A percentile compares a stretch with the other conserved stretches of the same genome.
These are phyloP conservation scores for Ctenochaetus hawaiiensis DNA, from an alignment of 2,797 vertebrate genomes.

Conservation along the genomic window DNA sequence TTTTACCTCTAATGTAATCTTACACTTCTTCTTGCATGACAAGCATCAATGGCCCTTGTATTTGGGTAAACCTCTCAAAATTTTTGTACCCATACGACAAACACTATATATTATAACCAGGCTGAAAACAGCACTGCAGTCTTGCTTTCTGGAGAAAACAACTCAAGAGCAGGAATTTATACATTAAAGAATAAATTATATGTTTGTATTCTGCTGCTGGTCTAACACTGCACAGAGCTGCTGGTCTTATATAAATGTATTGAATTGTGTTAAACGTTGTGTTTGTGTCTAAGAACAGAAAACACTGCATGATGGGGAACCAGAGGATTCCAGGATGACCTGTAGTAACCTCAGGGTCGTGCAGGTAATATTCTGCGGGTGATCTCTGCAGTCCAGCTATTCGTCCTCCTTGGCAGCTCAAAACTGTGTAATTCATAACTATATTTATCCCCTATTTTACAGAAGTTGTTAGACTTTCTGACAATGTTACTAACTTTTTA, in stretches of 20 bases:
- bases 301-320: slow-evolving; percentile 13
- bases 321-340: slow-evolving; percentile 13
- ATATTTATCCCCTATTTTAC: slow-evolving; percentile 50
- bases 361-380: slow-evolving; percentile 5
- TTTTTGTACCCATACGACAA: neutral
- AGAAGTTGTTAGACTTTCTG: slow-evolving; percentile 41
- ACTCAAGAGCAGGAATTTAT: neutral
- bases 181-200: neutral
- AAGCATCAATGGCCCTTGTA: neutral
- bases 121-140: neutral
- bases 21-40: neutral
- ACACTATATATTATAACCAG: neutral
- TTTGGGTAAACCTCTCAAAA: slow-evolving; percentile 3
- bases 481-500: slow-evolving; percentile 17
- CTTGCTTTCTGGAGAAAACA: neutral
- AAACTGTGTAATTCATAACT: slow-evolving; percentile 40
- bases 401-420: slow-evolving; percentile 25
- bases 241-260: neutral
- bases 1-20: neutral
- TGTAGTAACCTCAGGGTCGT: slow-evolving; percentile 3
- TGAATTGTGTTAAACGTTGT: no score
- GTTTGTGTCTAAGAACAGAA: neutral
- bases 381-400: slow-evolving; percentile 14
- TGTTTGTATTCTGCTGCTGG: neutral
- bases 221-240: slow-evolving; percentile 12